Percentiles rank a stretch among this genome's conserved stretches.
These are phyloP conservation scores for Papilio aristodemus DNA, from an alignment of 1,140 invertebrate species.

Conservation along the genomic window DNA sequence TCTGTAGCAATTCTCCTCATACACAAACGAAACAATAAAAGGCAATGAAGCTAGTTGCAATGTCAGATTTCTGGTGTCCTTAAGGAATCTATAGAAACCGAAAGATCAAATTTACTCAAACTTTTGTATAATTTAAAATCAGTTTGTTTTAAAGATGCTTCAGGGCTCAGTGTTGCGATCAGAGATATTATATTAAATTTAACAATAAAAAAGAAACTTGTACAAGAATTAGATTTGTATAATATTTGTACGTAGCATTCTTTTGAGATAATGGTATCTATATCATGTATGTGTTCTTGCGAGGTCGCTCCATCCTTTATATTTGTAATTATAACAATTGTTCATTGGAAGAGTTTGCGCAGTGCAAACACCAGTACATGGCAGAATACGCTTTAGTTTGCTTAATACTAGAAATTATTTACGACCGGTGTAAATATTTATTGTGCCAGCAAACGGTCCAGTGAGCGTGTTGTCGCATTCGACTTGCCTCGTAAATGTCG, in stretches of 20 bases:
- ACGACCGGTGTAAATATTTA: constrained; percentile 18
- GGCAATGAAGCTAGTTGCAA: too few relatives aligned
- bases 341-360: constrained; percentile 4
- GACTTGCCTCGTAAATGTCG: constrained; percentile 21
- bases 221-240: too few relatives aligned
- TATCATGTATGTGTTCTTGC: neutral
- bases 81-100: too few relatives aligned
- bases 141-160: too few relatives aligned
- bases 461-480: constrained; percentile 7
- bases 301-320: neutral
- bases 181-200: too few relatives aligned
- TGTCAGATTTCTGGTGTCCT: too few relatives aligned
- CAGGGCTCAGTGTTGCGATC: too few relatives aligned
- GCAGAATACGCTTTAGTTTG: constrained; percentile 1
- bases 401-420: constrained; percentile 21
- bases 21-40: too few relatives aligned
- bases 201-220: too few relatives aligned
- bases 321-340: constrained; percentile 18
- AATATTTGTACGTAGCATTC: neutral
- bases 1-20: too few relatives aligned
- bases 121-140: too few relatives aligned
- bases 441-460: neutral
- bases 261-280: neutral
- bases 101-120: too few relatives aligned
- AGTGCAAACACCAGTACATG: neutral